phyloP scores from a whole-genome alignment of 2,888 invertebrate species.

The Cyclophora punctaria region DNA sequence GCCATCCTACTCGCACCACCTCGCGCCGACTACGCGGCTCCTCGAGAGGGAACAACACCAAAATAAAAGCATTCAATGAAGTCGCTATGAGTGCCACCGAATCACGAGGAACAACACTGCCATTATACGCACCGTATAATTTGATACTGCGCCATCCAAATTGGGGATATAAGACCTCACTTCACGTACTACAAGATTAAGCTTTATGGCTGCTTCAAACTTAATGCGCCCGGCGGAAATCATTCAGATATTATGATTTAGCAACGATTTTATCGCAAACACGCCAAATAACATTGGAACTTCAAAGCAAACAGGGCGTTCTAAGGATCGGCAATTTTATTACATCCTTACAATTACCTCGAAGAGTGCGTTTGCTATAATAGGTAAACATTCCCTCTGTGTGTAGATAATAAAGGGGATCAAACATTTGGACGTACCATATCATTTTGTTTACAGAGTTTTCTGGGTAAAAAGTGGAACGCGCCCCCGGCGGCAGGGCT shows the following conservation, averaged over 20 bases:
- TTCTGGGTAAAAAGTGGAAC: conserved; percentile 72
- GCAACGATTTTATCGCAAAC: no score
- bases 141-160: conserved; percentile 22
- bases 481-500: conserved; percentile 63
- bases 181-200: neutral
- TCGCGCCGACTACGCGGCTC: conserved; percentile 16
- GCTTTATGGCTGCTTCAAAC: no score
- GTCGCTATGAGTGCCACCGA: conserved; percentile 43
- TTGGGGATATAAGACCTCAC: conserved; percentile 13
- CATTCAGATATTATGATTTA: conserved; percentile 2
- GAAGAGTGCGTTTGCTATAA: conserved; percentile 51
- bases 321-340: conserved; percentile 34
- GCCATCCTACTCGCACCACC: conserved; percentile 47
- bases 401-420: conserved; percentile 71
- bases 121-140: conserved; percentile 29
- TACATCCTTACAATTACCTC: conserved; percentile 51
- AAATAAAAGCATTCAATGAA: conserved; percentile 70
- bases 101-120: conserved; percentile 36
- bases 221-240: no score
- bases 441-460: conserved; percentile 75
- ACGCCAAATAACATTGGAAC: conserved; percentile 1
- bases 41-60: conserved; percentile 38
- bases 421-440: conserved; percentile 70
- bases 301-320: conserved; percentile 25
- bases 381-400: conserved; percentile 56